Conservation (phyloP, 1,140 invertebrate genomes). For the Diuraphis noxia region DNA sequence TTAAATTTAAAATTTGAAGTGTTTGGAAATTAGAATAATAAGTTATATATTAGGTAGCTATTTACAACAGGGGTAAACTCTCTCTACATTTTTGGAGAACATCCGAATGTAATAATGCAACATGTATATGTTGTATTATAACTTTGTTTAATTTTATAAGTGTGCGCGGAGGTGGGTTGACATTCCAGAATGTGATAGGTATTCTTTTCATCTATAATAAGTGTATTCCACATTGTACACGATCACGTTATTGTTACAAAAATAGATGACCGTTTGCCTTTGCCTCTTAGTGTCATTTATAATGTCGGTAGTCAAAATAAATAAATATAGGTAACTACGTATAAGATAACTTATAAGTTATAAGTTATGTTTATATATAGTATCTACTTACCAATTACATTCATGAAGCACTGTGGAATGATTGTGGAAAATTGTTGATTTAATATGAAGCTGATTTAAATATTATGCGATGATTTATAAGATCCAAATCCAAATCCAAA, state of each 20-base stretch:
- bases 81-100: not conserved
- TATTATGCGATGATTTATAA: not conserved
- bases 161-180: not conserved
- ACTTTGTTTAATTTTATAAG: not conserved
- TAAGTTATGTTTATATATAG: too few species aligned
- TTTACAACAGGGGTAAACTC: too few species aligned
- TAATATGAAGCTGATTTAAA: not conserved
- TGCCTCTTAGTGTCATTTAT: slow-evolving; percentile 9
- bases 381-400: not conserved
- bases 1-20: not conserved
- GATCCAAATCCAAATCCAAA: not conserved
- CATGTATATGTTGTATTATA: not conserved
- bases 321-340: too few species aligned
- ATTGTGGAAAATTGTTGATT: not conserved
- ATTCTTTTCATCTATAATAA: not conserved
- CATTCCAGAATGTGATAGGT: slow-evolving; percentile 14
- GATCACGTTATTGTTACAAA: not conserved
- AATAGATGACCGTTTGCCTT: slow-evolving; percentile 46
- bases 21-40: not conserved
- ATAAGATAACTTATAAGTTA: too few species aligned
- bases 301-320: not conserved
- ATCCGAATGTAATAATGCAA: not conserved
- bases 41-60: not conserved
- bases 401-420: not conserved
- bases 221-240: not conserved